A percentile compares a stretch with the other conserved stretches of the same genome.
Conservation (phyloP, 2,888 invertebrate species). For the Drosophila neonasuta region DNA sequence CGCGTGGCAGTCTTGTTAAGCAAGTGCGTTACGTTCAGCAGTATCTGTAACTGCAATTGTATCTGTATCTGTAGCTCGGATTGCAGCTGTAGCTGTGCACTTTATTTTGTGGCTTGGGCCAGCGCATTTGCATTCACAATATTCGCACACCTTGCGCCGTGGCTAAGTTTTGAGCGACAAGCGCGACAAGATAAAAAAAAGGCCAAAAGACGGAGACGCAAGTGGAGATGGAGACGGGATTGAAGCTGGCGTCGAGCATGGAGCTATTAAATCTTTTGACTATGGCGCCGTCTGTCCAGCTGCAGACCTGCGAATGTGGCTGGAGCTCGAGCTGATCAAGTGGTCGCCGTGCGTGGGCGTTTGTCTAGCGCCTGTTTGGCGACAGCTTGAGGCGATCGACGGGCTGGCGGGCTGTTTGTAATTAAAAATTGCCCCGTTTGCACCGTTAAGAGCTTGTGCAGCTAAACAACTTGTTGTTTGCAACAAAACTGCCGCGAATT, state of each 20-base stretch:
- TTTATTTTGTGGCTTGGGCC: conserved; percentile 5
- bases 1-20: conserved; percentile 29
- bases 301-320: conserved; percentile 26
- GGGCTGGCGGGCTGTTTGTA: conserved; percentile 50
- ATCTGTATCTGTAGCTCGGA: conserved; percentile 14
- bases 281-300: conserved; percentile 52
- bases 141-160: conserved; percentile 68
- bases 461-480: conserved; percentile 26
- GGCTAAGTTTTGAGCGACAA: conserved; percentile 64
- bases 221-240: conserved; percentile 6
- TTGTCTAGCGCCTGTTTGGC: conserved; percentile 71
- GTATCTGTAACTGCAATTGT: conserved; percentile 12
- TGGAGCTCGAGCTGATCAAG: conserved; percentile 46
- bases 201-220: conserved; percentile 29
- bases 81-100: conserved; percentile 12
- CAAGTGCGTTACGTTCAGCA: conserved; percentile 36
- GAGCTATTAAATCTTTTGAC: conserved; percentile 56
- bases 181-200: conserved; percentile 75
- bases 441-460: conserved; percentile 36
- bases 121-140: conserved; percentile 49
- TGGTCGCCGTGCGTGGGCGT: conserved; percentile 69
- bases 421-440: conserved; percentile 59
- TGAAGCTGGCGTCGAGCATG: conserved; percentile 22
- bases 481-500: conserved; percentile 30
- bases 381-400: conserved; percentile 60